phyloP scores from a whole-genome alignment of 2,888 invertebrate genomes.

The Acrobasis repandana region DNA sequence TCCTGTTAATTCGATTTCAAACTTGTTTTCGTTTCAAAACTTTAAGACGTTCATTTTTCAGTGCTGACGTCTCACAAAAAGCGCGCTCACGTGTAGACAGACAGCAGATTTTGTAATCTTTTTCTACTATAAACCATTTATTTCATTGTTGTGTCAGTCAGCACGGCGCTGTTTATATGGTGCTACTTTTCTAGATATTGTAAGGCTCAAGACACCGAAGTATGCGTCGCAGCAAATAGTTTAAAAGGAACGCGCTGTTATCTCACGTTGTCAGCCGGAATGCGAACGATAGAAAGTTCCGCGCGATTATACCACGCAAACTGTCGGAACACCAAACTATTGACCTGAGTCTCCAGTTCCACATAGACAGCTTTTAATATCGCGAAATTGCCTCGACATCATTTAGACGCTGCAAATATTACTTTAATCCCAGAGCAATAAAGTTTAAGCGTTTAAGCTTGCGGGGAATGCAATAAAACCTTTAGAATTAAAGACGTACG shows the following conservation, averaged over 20 bases:
- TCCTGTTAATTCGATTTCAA: not conserved
- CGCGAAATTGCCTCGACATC: constrained; percentile 78
- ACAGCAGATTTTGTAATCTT: constrained; percentile 4
- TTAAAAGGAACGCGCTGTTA: constrained; percentile 69
- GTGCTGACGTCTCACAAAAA: constrained; percentile 1
- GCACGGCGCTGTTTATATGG: not conserved
- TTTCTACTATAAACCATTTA: constrained; percentile 1
- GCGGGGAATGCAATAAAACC: constrained; percentile 81
- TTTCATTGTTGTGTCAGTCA: not conserved
- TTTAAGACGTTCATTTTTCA: constrained; percentile 7
- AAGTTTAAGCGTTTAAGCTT: constrained; percentile 82
- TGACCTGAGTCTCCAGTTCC: constrained; percentile 69
- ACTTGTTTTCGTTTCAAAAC: not conserved
- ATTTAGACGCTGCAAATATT: constrained; percentile 81
- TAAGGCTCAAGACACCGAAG: constrained; percentile 35
- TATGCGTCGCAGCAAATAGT: constrained; percentile 64
- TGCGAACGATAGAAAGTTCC: constrained; percentile 67
- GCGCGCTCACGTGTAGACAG: constrained; percentile 1
- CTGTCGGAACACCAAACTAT: constrained; percentile 72
- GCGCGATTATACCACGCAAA: constrained; percentile 66
- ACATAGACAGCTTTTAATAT: constrained; percentile 79
- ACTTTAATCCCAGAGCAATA: constrained; percentile 81
- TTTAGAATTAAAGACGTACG: constrained; percentile 71
- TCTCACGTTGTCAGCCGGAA: constrained; percentile 68
- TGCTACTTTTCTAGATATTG: not conserved